Base-by-base conservation (phyloP, 2,888 invertebrate species). In the Mimachlamys varia region DNA sequence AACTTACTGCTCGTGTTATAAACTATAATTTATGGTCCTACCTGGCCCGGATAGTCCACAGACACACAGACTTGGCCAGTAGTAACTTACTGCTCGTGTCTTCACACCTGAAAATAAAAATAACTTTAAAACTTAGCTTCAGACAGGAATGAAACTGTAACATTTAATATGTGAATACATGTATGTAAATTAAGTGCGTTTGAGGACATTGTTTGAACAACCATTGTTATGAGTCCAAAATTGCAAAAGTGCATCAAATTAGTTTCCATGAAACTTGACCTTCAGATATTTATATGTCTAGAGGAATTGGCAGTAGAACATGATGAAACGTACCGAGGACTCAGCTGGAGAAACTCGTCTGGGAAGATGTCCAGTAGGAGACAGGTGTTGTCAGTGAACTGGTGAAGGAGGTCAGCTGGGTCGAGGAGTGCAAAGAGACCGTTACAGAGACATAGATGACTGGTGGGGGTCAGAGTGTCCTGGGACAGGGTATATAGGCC, bases 61-160 rank as follows among this genome's bases (percentile, higher is more conserved):
- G 90, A 87, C 91, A 92, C 49, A 95, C 88, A 27, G 94, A 93
- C 88, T 94, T 95, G 7, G 94, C 93, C 50, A 93, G 91, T 27
- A 95, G 92, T 19, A 95, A 92, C 92, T 95, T 94, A 88, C 93
- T 94, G 22, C 93, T 92, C 0, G 94, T 94, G 92, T 95, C 95
- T 87, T 55, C 89, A 89, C 93, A 94, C 49, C 94, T 95, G 89
- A 27, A 91, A 92, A 22, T 49, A 58, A 90, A 44, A 88, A 88
- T 19, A 89, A 13, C 49, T 0, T 49, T 49, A 44, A 44, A 44
- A 44, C 44, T 44, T 3, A 44, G 7, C 3, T 44, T 44, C 7
- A 44, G 7, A 44, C 4, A 44, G 44, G 4, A 44, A 44, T 44
- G 44, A 44, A 44, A 44, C 44, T 44, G 44, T n/a, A n/a, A n/a